Evolutionary conservation across 2,113 vertebrate species (phyloP), one percentile per base, ranked within the genome.

Genomic region (Poicephalus gulielmi): DNA sequence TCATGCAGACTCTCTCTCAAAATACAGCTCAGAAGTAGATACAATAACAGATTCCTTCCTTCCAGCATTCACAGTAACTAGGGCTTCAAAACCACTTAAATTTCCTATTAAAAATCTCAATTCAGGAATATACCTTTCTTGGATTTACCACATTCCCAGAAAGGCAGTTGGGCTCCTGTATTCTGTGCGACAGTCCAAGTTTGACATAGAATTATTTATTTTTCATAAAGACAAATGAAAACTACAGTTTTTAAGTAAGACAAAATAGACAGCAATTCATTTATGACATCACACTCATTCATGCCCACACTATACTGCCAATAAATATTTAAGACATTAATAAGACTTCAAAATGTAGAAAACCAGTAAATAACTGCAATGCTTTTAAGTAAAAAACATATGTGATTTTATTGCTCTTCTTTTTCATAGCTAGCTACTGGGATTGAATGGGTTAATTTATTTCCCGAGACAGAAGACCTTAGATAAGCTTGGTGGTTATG

Each of bases 401-500:
- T 28, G 18, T 0, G 0, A 49, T 13, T 68, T 71, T 47, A 83
- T 50, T 94, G 50, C 7, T 69, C 11, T 57, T 62, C 10, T 74
- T 91, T 91, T 70, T 35, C 31, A 33, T 0, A 0, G 25, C 43
- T 79, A 87, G 24, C 20, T 79, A 7, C 28, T 87, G 78, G 88
- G 44, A 87, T 35, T 69, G 89, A 92, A 83, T 11, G 63, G 47
- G 93, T 96, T 97, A 97, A 96, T 82, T 52, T 89, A 78, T 92
- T 96, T 83, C 81, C 77, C 49, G 70, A 92, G 82, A 87, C 81
- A 87, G 86, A 89, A 75, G 84, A 95, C 91, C 94, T 84, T 57
- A 91, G 89, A 94, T 95, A 91, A 95, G 94, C 84, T 94, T 71
- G 70, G 47, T 86, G 83, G 83, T 91, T 97, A 95, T 75, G 80